phyloP scores from a whole-genome alignment of 2,888 invertebrate genomes.

The Heteropelma amictum region DNA sequence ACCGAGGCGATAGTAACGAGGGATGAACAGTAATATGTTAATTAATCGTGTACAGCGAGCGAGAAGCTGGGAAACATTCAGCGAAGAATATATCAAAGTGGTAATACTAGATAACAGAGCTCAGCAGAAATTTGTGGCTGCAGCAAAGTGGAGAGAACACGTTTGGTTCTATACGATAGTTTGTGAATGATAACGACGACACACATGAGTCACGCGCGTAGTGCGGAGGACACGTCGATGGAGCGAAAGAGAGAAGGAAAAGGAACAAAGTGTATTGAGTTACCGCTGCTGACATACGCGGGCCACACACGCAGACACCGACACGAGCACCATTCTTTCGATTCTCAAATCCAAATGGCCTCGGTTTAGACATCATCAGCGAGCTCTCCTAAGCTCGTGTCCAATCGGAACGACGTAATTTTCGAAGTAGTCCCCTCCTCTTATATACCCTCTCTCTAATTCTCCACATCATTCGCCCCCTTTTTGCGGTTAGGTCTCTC shows the following conservation, averaged over 20 bases:
- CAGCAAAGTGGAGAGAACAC: not conserved
- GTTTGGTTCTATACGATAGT: conserved; percentile 1
- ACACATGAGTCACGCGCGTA: conserved; percentile 43
- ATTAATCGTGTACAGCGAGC: too few species aligned
- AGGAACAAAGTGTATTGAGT: conserved; percentile 28
- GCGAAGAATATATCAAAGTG: too few species aligned
- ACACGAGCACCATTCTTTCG: conserved; percentile 68
- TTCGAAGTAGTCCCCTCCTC: conserved; percentile 62
- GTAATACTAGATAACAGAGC: not conserved
- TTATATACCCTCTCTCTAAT: conserved; percentile 14
- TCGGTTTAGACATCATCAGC: conserved; percentile 59
- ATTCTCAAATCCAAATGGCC: conserved; percentile 74
- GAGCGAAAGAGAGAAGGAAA: conserved; percentile 30
- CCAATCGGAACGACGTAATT: conserved; percentile 70
- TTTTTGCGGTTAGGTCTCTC: too few species aligned
- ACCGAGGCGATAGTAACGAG: too few species aligned
- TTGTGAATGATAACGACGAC: conserved; percentile 5
- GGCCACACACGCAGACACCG: not conserved
- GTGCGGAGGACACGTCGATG: conserved; percentile 31
- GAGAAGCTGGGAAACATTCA: too few species aligned
- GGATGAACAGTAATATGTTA: too few species aligned
- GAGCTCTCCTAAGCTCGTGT: conserved; percentile 55
- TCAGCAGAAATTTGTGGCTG: not conserved
- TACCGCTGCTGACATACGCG: conserved; percentile 2
- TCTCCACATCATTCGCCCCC: conserved; percentile 55